A percentile compares a stretch with the other conserved stretches of the same genome.
phyloP scores from a whole-genome alignment of 2,113 vertebrate species.

The Crypturellus undulatus region DNA sequence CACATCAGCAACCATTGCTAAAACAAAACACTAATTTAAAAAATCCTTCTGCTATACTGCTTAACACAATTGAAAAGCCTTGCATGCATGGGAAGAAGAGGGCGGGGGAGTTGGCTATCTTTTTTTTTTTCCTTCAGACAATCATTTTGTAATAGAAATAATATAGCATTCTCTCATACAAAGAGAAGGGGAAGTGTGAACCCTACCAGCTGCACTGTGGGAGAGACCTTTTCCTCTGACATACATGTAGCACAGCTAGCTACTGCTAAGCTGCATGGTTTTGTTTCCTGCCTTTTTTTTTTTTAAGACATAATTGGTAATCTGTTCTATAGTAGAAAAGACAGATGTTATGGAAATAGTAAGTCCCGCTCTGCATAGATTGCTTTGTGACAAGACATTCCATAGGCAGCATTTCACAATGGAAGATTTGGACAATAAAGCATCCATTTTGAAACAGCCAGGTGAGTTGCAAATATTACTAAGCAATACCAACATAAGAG shows the following conservation, averaged over 20 bases:
- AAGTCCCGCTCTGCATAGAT: constrained; percentile 58
- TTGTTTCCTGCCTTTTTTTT: background rate
- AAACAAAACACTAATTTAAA: constrained; percentile 80
- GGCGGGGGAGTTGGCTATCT: background rate
- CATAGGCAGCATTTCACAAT: constrained; percentile 64
- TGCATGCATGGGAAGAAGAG: constrained; percentile 21
- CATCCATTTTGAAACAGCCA: constrained; percentile 65
- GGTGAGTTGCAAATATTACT: constrained; percentile 66
- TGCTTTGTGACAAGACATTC: constrained; percentile 65
- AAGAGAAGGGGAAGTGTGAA: constrained; percentile 45
- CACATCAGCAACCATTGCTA: constrained; percentile 77
- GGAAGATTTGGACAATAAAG: constrained; percentile 71
- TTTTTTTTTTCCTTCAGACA: background rate
- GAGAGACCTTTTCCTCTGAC: constrained; percentile 48
- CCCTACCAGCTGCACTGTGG: constrained; percentile 49
- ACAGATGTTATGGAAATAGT: constrained; percentile 83
- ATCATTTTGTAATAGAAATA: constrained; percentile 48
- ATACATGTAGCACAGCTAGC: constrained; percentile 18
- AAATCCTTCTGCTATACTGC: constrained; percentile 69
- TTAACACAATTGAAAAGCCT: constrained; percentile 68
- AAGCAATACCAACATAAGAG: constrained; percentile 8
- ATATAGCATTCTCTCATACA: constrained; percentile 22
- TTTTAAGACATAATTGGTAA: constrained; percentile 71
- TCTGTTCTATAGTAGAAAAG: constrained; percentile 77
- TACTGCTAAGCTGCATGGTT: background rate